Conservation (phyloP, 1,140 invertebrate genomes). For the Zophobas atratus region DNA sequence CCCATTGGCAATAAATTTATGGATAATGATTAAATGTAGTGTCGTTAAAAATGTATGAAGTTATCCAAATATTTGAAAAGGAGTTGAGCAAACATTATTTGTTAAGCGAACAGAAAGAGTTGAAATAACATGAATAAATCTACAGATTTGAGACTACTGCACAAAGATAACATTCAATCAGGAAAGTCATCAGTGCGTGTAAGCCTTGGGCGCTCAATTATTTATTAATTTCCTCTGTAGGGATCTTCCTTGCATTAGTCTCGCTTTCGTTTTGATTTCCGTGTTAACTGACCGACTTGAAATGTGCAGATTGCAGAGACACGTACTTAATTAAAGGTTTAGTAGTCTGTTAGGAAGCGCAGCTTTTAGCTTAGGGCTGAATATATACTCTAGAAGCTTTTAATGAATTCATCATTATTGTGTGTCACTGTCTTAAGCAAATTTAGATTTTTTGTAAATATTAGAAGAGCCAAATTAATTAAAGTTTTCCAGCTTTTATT, state of each 20-base stretch:
- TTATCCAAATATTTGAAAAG: conserved; percentile 43
- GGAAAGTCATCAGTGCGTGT: conserved; percentile 53
- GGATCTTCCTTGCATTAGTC: conserved; percentile 23
- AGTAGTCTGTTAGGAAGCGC: too few species aligned
- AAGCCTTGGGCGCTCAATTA: conserved; percentile 56
- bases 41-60: conserved; percentile 31
- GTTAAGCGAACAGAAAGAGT: conserved; percentile 43
- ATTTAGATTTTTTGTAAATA: too few species aligned
- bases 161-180: conserved; percentile 56
- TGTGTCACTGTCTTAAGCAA: too few species aligned
- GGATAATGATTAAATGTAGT: conserved; percentile 25
- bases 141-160: conserved; percentile 27
- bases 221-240: conserved; percentile 58
- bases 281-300: conserved; percentile 26
- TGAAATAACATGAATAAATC: conserved; percentile 37
- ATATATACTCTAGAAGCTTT: too few species aligned
- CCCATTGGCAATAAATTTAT: conserved; percentile 31
- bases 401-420: too few species aligned
- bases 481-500: too few species aligned
- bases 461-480: too few species aligned
- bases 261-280: neutral
- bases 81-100: conserved; percentile 27
- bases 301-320: neutral
- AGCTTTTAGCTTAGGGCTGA: too few species aligned
- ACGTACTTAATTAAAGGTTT: neutral